Evolutionary conservation across 2,888 invertebrate genomes (phyloP).

Genomic region (Drosophila quasianomalipes): DNA sequence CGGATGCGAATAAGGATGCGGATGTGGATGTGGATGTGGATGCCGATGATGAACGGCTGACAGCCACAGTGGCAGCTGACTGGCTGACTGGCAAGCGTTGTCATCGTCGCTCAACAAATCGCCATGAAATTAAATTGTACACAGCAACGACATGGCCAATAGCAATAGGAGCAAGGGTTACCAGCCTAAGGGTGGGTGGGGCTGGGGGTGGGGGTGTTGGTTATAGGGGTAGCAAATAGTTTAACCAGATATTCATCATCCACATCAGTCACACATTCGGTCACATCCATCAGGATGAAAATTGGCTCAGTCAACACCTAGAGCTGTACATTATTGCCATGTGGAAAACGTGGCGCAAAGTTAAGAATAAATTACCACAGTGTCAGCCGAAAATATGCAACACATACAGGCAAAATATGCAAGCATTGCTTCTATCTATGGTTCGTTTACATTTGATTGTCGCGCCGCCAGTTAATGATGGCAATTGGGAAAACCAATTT

Average conservation of each 20-base stretch:
- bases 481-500: conserved; percentile 13
- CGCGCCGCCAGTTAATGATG: conserved; percentile 9
- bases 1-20: conserved; percentile 34
- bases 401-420: background rate
- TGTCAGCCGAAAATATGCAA: conserved; percentile 28
- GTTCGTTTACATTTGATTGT: conserved; percentile 7
- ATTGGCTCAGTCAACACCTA: conserved; percentile 75
- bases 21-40: conserved; percentile 21
- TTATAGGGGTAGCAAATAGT: conserved; percentile 67
- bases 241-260: conserved; percentile 78
- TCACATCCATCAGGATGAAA: conserved; percentile 53
- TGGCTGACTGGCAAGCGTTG: conserved; percentile 29
- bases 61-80: conserved; percentile 48
- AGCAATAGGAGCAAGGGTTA: conserved; percentile 2
- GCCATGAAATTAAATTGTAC: conserved; percentile 79
- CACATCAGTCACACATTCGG: conserved; percentile 43
- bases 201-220: background rate
- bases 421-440: background rate
- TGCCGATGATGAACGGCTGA: conserved; percentile 75
- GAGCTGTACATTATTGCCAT: conserved; percentile 17
- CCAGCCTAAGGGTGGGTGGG: background rate
- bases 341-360: background rate
- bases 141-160: conserved; percentile 47
- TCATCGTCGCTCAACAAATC: conserved; percentile 63
- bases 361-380: conserved; percentile 26